These are phyloP conservation scores for Spea hammondii DNA, from an alignment of 2,797 vertebrate genomes.

Conservation along the genomic window DNA sequence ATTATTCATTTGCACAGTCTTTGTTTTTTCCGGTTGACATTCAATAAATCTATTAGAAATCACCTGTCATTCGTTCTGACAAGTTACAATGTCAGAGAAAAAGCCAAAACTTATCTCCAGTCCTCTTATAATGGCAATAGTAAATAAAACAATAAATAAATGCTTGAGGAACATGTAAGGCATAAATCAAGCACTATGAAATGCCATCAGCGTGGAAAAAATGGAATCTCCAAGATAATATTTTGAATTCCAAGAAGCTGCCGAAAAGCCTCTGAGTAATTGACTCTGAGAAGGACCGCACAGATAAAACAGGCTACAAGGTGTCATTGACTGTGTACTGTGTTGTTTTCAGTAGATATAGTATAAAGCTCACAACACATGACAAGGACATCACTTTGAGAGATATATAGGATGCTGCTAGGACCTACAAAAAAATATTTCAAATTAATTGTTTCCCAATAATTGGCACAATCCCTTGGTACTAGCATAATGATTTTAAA, in stretches of 20 bases:
- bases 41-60: slow-evolving; percentile 10
- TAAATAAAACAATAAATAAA: background rate
- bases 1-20: background rate
- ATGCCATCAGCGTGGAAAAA: background rate
- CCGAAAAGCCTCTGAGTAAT: too few relatives aligned
- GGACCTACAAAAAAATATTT: too few relatives aligned
- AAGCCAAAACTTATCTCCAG: slow-evolving; percentile 1
- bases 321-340: too few relatives aligned
- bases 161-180: background rate
- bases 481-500: too few relatives aligned
- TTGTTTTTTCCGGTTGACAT: background rate
- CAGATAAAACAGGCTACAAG: too few relatives aligned
- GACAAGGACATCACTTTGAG: too few relatives aligned
- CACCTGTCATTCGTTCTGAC: background rate
- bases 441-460: too few relatives aligned
- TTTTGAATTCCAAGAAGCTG: background rate
- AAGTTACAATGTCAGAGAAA: background rate
- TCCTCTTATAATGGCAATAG: background rate
- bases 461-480: too few relatives aligned
- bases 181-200: background rate
- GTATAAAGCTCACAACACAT: too few relatives aligned
- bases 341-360: too few relatives aligned
- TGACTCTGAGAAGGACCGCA: too few relatives aligned
- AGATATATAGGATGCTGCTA: too few relatives aligned
- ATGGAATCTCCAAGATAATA: background rate